These are phyloP conservation scores for Micrasema minimum DNA, from an alignment of 1,140 invertebrate species.

Conservation along the genomic window DNA sequence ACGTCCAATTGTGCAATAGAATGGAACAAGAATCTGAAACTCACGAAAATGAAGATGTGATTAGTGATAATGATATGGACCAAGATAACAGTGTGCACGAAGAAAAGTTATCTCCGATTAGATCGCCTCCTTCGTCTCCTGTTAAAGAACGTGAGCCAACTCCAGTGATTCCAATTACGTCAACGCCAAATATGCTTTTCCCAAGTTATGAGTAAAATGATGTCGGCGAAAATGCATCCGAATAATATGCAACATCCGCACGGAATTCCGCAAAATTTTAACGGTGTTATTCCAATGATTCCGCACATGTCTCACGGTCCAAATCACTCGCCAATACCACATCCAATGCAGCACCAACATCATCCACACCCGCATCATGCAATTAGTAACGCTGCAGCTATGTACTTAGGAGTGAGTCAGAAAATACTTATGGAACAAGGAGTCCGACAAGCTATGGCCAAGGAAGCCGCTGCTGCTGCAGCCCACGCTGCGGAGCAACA, in stretches of 20 bases:
- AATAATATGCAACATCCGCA: slow-evolving; percentile 66
- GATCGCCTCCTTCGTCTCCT: slow-evolving; percentile 71
- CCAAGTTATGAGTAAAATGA: slow-evolving; percentile 78
- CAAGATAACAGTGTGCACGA: slow-evolving; percentile 63
- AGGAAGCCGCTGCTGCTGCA: slow-evolving; percentile 71
- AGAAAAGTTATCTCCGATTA: slow-evolving; percentile 63
- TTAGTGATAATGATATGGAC: slow-evolving; percentile 74
- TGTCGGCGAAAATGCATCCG: slow-evolving; percentile 72
- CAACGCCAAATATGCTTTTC: slow-evolving; percentile 71
- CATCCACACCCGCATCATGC: slow-evolving; percentile 68
- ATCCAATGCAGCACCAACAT: slow-evolving; percentile 58
- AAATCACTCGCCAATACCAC: slow-evolving; percentile 60
- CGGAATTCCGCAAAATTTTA: slow-evolving; percentile 67
- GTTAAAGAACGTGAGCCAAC: slow-evolving; percentile 69
- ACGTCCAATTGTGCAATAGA: slow-evolving; percentile 84
- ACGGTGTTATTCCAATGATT: slow-evolving; percentile 67
- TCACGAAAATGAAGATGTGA: slow-evolving; percentile 78
- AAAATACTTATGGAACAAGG: slow-evolving; percentile 82
- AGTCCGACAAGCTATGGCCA: slow-evolving; percentile 71
- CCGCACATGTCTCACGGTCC: slow-evolving; percentile 67
- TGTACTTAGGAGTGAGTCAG: slow-evolving; percentile 78
- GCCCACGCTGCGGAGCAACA: slow-evolving; percentile 68
- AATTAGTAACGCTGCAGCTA: slow-evolving; percentile 75
- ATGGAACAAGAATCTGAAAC: slow-evolving; percentile 84
- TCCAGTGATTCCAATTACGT: slow-evolving; percentile 59